phyloP scores from a whole-genome alignment of 1,140 invertebrate genomes.

The Lucilia sericata region DNA sequence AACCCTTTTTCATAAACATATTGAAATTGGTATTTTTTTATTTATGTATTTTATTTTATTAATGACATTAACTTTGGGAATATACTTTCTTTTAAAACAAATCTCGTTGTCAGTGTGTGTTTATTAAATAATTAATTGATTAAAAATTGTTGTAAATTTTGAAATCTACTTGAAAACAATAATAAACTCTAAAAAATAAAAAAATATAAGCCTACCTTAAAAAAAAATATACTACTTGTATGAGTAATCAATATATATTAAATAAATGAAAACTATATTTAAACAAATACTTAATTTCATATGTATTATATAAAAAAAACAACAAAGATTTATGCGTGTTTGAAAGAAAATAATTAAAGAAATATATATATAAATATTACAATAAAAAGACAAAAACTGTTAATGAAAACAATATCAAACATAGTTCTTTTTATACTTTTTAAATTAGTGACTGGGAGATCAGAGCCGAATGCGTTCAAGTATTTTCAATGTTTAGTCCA shows the following conservation, averaged over 20 bases:
- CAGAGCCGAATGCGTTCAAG: no score
- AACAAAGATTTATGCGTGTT: not conserved
- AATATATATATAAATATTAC: not conserved
- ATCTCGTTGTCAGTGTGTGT: not conserved
- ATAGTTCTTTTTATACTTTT: no score
- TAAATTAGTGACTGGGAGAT: no score
- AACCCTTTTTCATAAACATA: not conserved
- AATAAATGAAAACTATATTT: not conserved
- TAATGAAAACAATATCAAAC: not conserved
- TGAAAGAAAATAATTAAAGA: not conserved
- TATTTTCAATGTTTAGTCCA: no score
- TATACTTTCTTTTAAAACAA: not conserved
- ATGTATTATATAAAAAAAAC: not conserved
- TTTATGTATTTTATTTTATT: not conserved
- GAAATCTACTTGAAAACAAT: constrained; percentile 18
- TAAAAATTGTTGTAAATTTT: constrained; percentile 28
- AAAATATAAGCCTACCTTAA: not conserved
- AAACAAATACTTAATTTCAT: not conserved
- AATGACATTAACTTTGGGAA: not conserved
- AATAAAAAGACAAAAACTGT: not conserved
- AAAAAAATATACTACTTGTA: not conserved
- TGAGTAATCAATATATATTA: not conserved
- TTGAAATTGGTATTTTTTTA: not conserved
- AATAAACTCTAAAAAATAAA: not conserved
- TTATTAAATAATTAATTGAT: constrained; percentile 3